A percentile compares a stretch with the other conserved stretches of the same genome.
Conservation (phyloP, 2,797 vertebrate species). For the Pelochelys cantorii region DNA sequence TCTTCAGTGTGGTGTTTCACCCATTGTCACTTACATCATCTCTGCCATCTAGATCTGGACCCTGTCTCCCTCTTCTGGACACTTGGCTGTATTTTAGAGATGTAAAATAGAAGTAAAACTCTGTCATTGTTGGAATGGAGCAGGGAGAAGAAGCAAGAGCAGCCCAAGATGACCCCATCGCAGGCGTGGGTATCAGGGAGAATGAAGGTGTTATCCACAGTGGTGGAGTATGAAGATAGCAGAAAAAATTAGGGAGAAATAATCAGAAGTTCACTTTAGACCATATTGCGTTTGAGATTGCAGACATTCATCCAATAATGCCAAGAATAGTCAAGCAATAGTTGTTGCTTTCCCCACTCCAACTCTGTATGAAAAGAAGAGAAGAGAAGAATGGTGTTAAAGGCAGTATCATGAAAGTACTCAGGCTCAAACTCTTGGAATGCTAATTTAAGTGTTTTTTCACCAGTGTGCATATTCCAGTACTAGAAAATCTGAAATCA, state of each 20-base stretch:
- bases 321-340: neutral
- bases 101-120: neutral
- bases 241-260: neutral
- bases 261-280: neutral
- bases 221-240: neutral
- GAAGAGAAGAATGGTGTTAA: neutral
- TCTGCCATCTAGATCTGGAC: too few relatives aligned
- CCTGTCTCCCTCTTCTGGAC: too few relatives aligned
- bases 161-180: neutral
- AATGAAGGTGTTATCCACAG: neutral
- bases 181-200: neutral
- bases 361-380: neutral
- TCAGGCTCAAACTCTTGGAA: neutral
- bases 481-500: neutral
- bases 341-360: rapidly evolving
- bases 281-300: neutral
- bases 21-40: too few relatives aligned
- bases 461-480: neutral
- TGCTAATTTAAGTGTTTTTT: neutral
- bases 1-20: too few relatives aligned
- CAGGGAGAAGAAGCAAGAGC: neutral
- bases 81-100: neutral
- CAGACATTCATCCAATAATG: neutral
- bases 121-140: neutral
- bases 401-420: neutral